Evolutionary conservation across 2,113 vertebrate species (phyloP), one percentile per base, ranked within the genome.

Genomic region (Siniperca knerii): DNA sequence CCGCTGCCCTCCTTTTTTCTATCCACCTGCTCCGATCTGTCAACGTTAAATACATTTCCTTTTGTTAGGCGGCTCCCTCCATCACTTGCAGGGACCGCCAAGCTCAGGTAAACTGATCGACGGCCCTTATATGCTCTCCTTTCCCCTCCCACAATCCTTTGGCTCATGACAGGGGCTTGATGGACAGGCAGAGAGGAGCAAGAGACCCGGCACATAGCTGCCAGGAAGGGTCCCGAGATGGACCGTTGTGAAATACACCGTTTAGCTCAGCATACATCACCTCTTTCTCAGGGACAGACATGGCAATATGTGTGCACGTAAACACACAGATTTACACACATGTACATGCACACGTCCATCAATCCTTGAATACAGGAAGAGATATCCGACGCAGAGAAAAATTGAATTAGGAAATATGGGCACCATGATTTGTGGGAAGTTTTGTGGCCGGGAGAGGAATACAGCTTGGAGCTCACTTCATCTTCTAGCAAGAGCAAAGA

Each of bases 341-440:
- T 75, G 79, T 57, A 23, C 76, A 72, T 77, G 82, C 58, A 18
- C 77, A 78, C 6, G n/a, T 67, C 92, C 92, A 95, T 94, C 93
- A 91, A 94, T 95, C 91, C 85, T 57, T 85, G 87, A 90, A 89
- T 91, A 87, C 90, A 92, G 92, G 89, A 93, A 90, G 92, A 89
- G 89, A 92, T 90, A 89, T 91, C 90, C 72, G 71, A 90, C 76
- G 68, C 83, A 80, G 90, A 91, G 90, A 94, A 93, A 93, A 93
- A 93, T 91, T 91, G 92, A 91, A 94, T 94, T 94, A 95, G 90
- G 92, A 95, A 94, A 94, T 92, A 94, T 87, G 94, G 89, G 84
- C 86, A 75, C 82, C 21, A 5, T 93, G 93, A 94, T 94, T 94
- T 94, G 93, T 94, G 91, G 85, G 77, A 77, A 87, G 86, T 87